phyloP scores from a whole-genome alignment of 2,888 invertebrate genomes.

The Nipponacmea schrenckii region DNA sequence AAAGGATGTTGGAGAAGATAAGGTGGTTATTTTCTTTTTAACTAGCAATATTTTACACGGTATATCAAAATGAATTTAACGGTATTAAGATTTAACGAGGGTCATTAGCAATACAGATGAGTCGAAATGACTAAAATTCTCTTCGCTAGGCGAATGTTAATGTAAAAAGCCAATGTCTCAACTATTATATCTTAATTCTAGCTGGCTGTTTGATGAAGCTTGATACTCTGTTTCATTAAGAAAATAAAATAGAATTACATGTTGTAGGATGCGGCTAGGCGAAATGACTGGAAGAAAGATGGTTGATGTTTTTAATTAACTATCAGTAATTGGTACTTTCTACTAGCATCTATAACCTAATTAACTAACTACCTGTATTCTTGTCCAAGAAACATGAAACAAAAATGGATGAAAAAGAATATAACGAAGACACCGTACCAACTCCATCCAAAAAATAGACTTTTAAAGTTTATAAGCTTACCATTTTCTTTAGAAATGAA shows the following conservation, averaged over 20 bases:
- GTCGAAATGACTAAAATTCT: conserved; percentile 1
- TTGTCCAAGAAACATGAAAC: too few species aligned
- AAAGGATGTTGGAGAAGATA: too few species aligned
- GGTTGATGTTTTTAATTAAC: conserved; percentile 4
- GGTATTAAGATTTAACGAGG: neutral
- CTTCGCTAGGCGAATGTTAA: neutral
- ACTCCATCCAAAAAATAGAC: too few species aligned
- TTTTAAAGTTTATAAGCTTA: too few species aligned
- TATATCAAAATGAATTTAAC: neutral
- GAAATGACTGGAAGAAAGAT: neutral
- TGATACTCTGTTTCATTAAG: conserved; percentile 7
- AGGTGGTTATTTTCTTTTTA: too few species aligned
- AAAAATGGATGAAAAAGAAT: too few species aligned
- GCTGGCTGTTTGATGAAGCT: neutral
- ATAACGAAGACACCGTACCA: too few species aligned
- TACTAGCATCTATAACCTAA: neutral
- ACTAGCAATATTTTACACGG: too few species aligned
- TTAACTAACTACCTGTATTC: too few species aligned
- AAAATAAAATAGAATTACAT: conserved; percentile 9
- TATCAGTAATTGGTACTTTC: neutral
- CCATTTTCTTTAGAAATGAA: too few species aligned
- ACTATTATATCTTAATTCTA: conserved; percentile 1
- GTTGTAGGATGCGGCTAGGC: conserved; percentile 1
- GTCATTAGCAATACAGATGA: conserved; percentile 1
- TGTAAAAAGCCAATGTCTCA: neutral